phyloP scores from a whole-genome alignment of 2,113 vertebrate genomes.

The Ageneiosus marmoratus region DNA sequence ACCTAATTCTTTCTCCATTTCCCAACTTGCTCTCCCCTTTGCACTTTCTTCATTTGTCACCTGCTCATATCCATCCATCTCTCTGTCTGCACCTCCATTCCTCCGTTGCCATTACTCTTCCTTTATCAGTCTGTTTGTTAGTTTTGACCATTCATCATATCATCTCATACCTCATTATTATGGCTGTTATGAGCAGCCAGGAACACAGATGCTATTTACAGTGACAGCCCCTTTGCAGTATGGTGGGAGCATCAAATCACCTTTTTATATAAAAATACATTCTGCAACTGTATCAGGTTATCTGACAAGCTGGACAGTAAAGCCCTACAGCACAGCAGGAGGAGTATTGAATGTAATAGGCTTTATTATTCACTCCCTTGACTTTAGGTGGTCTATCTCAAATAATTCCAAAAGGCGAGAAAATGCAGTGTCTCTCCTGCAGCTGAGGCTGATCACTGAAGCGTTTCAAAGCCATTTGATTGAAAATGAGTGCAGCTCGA shows the following conservation, averaged over 20 bases:
- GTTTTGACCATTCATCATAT: slow-evolving; percentile 44
- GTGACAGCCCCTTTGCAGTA: slow-evolving; percentile 18
- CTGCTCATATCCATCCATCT: slow-evolving; percentile 48
- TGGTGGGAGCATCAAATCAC: slow-evolving; percentile 4
- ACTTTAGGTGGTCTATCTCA: slow-evolving; percentile 48
- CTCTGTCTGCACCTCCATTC: slow-evolving; percentile 12
- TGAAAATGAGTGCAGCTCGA: slow-evolving; percentile 58
- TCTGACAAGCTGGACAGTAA: slow-evolving; percentile 39
- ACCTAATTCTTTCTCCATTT: slow-evolving; percentile 13
- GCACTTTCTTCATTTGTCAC: slow-evolving; percentile 52
- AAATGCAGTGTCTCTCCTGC: slow-evolving; percentile 53
- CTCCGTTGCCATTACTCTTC: slow-evolving; percentile 39
- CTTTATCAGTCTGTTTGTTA: slow-evolving; percentile 39
- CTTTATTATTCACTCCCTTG: slow-evolving; percentile 48
- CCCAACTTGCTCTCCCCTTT: slow-evolving; percentile 42
- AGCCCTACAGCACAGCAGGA: slow-evolving; percentile 24
- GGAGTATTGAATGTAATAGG: slow-evolving; percentile 41
- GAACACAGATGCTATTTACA: slow-evolving; percentile 30
- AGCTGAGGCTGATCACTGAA: slow-evolving; percentile 55
- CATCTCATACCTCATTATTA: slow-evolving; percentile 30
- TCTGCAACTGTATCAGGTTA: slow-evolving; percentile 15
- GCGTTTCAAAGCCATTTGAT: slow-evolving; percentile 59
- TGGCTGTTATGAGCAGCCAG: slow-evolving; percentile 29
- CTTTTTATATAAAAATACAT: slow-evolving; percentile 1
- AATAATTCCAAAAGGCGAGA: slow-evolving; percentile 53